Evolutionary conservation across 2,888 invertebrate species (phyloP).

Genomic region (Ommatoiulus sabulosus): DNA sequence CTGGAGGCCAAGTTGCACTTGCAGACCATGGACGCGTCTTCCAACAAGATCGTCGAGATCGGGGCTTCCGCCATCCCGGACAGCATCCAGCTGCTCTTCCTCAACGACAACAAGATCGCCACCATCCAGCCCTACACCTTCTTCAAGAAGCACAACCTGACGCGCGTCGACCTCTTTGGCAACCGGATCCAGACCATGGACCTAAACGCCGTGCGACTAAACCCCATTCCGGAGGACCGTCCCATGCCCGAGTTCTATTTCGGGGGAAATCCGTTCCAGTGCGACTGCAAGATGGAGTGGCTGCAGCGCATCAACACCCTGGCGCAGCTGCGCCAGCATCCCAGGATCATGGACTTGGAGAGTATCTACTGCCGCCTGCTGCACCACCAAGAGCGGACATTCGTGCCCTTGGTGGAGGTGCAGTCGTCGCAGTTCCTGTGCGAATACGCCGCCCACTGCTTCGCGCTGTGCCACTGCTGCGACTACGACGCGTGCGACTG

Average conservation of each 20-base stretch:
- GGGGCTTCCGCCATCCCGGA: constrained; percentile 84
- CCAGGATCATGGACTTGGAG: constrained; percentile 84
- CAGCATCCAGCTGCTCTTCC: constrained; percentile 85
- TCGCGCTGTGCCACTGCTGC: constrained; percentile 88
- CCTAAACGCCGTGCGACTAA: constrained; percentile 85
- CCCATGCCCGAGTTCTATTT: constrained; percentile 78
- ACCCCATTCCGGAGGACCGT: constrained; percentile 79
- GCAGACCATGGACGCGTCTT: constrained; percentile 89
- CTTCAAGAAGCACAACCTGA: constrained; percentile 87
- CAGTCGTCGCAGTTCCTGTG: constrained; percentile 86
- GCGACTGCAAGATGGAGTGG: constrained; percentile 94
- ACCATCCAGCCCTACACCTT: constrained; percentile 90
- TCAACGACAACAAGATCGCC: constrained; percentile 89
- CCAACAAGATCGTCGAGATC: constrained; percentile 85
- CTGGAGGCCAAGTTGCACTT: constrained; percentile 82
- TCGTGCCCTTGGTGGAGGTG: constrained; percentile 81
- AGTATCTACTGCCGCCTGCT: constrained; percentile 80
- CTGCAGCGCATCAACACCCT: constrained; percentile 86
- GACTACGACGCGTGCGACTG: constrained; percentile 93
- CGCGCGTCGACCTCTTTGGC: constrained; percentile 90
- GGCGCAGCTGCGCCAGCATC: constrained; percentile 82
- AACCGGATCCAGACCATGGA: constrained; percentile 92
- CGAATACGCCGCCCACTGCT: constrained; percentile 86
- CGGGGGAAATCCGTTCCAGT: constrained; percentile 86
- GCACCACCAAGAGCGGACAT: constrained; percentile 77